phyloP scores from a whole-genome alignment of 2,888 invertebrate genomes.

The Eristalis tenax region DNA sequence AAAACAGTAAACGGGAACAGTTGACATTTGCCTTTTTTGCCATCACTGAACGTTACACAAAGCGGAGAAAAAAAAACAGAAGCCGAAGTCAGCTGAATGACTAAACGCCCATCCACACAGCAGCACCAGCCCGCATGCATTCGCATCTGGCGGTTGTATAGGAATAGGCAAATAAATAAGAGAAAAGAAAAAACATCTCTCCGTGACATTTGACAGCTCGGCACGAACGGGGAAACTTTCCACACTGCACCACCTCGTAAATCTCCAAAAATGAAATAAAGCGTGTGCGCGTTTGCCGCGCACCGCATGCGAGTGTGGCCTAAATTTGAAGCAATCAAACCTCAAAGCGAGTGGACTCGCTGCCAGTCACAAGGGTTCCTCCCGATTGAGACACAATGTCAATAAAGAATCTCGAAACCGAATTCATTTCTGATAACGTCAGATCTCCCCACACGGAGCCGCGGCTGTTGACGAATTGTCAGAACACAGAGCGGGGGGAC shows the following conservation, averaged over 20 bases:
- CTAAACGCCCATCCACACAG: constrained; percentile 13
- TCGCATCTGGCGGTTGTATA: neutral
- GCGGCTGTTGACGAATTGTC: constrained; percentile 43
- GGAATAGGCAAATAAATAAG: neutral
- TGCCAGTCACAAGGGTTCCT: neutral
- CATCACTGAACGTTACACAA: neutral
- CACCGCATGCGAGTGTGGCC: neutral
- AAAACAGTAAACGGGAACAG: constrained; percentile 43
- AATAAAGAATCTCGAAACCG: constrained; percentile 31
- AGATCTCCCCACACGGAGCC: neutral
- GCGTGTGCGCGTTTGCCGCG: too few species aligned
- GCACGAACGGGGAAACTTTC: neutral
- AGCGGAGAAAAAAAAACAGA: constrained; percentile 6
- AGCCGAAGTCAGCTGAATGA: constrained; percentile 12
- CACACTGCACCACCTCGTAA: neutral
- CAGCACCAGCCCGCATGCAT: neutral
- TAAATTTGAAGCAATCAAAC: constrained; percentile 44
- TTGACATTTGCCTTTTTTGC: constrained; percentile 47
- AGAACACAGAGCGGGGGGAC: constrained; percentile 6
- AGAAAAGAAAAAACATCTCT: neutral
- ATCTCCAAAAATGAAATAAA: neutral
- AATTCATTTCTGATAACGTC: constrained; percentile 47
- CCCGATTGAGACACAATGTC: constrained; percentile 44
- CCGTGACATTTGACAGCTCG: neutral
- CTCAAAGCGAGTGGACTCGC: constrained; percentile 11